phyloP scores from a whole-genome alignment of 2,113 vertebrate species.

The Chloropsis cyanopogon region DNA sequence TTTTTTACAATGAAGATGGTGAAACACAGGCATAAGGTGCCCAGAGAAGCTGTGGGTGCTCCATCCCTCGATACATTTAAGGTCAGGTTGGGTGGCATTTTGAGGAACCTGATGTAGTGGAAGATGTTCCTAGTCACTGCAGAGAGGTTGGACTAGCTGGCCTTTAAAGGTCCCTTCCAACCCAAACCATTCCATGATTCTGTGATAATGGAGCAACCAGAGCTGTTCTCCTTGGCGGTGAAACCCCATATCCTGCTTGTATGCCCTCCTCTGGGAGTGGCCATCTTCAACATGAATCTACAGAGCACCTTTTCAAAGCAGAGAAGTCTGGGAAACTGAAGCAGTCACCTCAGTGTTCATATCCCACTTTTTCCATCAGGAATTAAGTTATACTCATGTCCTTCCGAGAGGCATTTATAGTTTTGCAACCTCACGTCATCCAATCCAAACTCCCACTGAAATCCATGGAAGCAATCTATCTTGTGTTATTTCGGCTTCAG shows the following conservation, averaged over 20 bases:
- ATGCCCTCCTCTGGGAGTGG: rapidly evolving
- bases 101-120: background rate
- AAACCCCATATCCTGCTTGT: background rate
- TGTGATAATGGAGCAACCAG: background rate
- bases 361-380: background rate
- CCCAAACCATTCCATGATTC: background rate
- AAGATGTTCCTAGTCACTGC: background rate
- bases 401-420: background rate
- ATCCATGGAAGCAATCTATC: constrained; percentile 19
- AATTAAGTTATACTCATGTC: background rate
- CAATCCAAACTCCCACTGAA: background rate
- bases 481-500: background rate
- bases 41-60: background rate
- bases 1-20: background rate
- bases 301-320: background rate
- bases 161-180: background rate
- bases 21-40: background rate
- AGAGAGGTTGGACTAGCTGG: background rate
- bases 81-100: background rate
- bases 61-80: background rate
- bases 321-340: background rate
- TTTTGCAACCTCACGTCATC: background rate
- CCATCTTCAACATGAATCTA: background rate
- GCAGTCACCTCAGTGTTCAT: rapidly evolving
- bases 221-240: background rate